Conservation (phyloP, 2,797 vertebrate species). For the Sibirionetta formosa region DNA sequence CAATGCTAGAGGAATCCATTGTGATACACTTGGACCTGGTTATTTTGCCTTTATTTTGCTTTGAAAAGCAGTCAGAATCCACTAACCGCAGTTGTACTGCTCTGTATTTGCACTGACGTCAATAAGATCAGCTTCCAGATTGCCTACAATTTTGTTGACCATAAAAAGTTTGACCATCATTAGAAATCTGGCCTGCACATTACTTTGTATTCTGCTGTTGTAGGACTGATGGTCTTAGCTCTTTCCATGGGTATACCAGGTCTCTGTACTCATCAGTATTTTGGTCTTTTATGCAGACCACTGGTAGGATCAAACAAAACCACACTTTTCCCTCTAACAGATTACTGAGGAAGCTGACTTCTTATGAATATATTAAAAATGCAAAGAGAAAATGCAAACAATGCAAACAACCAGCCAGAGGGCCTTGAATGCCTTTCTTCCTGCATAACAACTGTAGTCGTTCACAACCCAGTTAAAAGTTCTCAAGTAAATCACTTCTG, state of each 20-base stretch:
- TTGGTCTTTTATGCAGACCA: neutral
- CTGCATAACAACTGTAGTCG: neutral
- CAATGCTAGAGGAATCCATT: fast-evolving
- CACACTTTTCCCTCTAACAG: neutral
- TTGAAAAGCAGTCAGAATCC: neutral
- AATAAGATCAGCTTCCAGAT: neutral
- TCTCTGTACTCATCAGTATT: neutral
- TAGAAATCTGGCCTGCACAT: neutral
- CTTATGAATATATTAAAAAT: neutral
- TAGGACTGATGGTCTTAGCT: neutral
- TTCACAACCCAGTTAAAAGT: neutral
- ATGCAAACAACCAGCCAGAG: neutral
- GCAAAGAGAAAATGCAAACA: neutral
- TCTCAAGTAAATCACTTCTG: neutral
- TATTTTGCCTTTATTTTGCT: neutral
- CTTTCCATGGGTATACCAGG: neutral
- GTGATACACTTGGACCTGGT: neutral
- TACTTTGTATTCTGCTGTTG: neutral
- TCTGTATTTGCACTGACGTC: neutral
- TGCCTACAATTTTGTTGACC: neutral
- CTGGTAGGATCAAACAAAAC: neutral
- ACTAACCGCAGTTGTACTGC: neutral
- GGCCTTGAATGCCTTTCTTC: neutral
- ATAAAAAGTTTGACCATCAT: neutral
- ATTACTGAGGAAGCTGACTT: neutral